A percentile compares a stretch with the other conserved stretches of the same genome.
These are phyloP conservation scores for Leptonema lineaticorne DNA, from an alignment of 1,140 invertebrate species.

Conservation along the genomic window DNA sequence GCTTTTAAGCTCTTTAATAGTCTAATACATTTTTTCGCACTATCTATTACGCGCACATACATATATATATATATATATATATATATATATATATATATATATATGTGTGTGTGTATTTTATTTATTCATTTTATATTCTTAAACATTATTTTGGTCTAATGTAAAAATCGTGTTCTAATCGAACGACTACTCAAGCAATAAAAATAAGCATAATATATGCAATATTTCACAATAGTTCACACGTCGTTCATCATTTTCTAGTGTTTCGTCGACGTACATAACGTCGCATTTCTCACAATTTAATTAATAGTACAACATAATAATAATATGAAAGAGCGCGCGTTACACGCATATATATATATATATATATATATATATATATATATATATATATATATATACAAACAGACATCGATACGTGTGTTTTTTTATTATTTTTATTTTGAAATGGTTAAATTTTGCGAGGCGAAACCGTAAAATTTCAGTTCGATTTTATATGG, in stretches of 20 bases:
- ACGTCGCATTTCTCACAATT: too few relatives aligned
- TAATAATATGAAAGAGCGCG: too few relatives aligned
- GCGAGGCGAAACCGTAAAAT: conserved; percentile 11
- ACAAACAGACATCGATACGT: too few relatives aligned
- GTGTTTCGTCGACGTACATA: too few relatives aligned
- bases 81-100: background rate
- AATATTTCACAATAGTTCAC: conserved; percentile 10
- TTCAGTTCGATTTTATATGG: conserved; percentile 15
- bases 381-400: too few relatives aligned
- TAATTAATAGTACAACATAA: too few relatives aligned
- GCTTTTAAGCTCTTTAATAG: too few relatives aligned
- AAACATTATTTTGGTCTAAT: background rate
- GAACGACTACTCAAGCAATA: conserved; percentile 2
- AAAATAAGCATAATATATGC: conserved; percentile 13
- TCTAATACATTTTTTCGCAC: background rate
- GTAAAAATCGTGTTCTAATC: conserved; percentile 6
- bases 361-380: too few relatives aligned
- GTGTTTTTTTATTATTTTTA: too few relatives aligned
- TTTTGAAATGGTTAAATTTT: background rate
- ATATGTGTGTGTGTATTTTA: background rate
- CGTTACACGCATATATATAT: too few relatives aligned
- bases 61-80: background rate
- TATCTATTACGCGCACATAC: background rate
- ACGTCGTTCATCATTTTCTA: background rate
- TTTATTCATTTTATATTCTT: background rate